Evolutionary conservation across 1,140 invertebrate genomes (phyloP).

Genomic region (Potamilus streckersoni): DNA sequence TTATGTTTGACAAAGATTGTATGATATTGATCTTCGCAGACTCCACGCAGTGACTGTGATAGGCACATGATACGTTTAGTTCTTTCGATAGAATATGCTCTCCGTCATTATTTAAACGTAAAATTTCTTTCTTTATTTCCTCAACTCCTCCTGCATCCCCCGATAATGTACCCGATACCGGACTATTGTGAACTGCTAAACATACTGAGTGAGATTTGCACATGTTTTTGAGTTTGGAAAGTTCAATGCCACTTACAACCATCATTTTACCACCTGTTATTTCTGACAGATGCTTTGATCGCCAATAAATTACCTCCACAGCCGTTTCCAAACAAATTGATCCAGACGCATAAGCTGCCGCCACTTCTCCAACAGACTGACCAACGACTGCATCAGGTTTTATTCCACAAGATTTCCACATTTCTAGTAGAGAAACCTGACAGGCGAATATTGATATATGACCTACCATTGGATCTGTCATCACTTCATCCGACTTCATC

Average conservation of each 20-base stretch:
- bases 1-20: conserved; percentile 10
- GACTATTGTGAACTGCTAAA: conserved; percentile 34
- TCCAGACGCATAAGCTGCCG: conserved; percentile 36
- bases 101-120: conserved; percentile 3
- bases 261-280: conserved; percentile 31
- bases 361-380: conserved; percentile 43
- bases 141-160: conserved; percentile 23
- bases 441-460: conserved; percentile 38
- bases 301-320: conserved; percentile 33
- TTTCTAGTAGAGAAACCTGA: conserved; percentile 30
- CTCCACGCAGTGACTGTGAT: conserved; percentile 37
- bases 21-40: conserved; percentile 9
- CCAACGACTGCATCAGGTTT: conserved; percentile 28
- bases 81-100: conserved; percentile 4
- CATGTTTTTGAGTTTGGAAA: conserved; percentile 15
- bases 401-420: conserved; percentile 30
- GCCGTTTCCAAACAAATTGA: conserved; percentile 24
- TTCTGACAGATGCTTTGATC: conserved; percentile 24
- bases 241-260: conserved; percentile 21
- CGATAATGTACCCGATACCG: conserved; percentile 31
- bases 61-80: conserved; percentile 29
- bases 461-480: conserved; percentile 30
- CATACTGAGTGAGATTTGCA: conserved; percentile 2
- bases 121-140: neutral
- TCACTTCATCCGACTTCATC: conserved; percentile 19